These are phyloP conservation scores for Imbricaverruca yamaguchii DNA, from an alignment of 2,888 invertebrate species.

Conservation along the genomic window DNA sequence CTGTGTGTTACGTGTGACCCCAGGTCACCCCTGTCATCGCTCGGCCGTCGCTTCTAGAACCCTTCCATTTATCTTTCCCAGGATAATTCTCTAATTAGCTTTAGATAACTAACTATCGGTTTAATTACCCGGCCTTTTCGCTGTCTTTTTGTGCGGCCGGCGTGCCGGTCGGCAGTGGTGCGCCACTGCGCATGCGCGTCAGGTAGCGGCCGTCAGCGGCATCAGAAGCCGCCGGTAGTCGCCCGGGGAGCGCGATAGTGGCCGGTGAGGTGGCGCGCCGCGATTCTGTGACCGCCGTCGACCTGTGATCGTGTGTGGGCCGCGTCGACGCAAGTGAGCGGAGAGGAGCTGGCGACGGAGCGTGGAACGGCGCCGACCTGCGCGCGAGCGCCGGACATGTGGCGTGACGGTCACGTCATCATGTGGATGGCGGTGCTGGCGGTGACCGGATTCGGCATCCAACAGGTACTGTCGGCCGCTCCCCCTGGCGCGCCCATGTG, in stretches of 20 bases:
- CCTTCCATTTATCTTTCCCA: conserved; percentile 16
- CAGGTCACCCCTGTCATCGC: not conserved
- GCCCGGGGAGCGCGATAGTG: too few species aligned
- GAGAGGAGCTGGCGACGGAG: not conserved
- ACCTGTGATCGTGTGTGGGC: not conserved
- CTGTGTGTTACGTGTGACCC: not conserved
- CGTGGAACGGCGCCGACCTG: not conserved
- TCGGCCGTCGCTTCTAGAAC: not conserved
- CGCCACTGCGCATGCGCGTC: conserved; percentile 8
- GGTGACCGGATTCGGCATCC: not conserved
- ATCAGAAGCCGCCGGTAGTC: not conserved
- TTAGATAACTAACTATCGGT: conserved; percentile 20
- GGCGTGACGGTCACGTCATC: not conserved
- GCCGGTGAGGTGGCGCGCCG: too few species aligned
- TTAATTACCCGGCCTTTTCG: conserved; percentile 10
- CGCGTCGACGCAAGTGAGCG: too few species aligned
- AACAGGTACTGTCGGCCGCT: not conserved
- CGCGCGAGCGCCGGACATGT: not conserved
- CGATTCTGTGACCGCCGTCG: too few species aligned
- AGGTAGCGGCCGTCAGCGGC: not conserved
- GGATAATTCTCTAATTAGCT: conserved; percentile 21
- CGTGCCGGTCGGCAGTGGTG: not conserved
- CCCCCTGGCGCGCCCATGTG: too few species aligned
- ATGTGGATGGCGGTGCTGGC: not conserved
- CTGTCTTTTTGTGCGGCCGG: not conserved